Conservation (phyloP, 2,113 vertebrate genomes). For the Psettodes erumei region DNA sequence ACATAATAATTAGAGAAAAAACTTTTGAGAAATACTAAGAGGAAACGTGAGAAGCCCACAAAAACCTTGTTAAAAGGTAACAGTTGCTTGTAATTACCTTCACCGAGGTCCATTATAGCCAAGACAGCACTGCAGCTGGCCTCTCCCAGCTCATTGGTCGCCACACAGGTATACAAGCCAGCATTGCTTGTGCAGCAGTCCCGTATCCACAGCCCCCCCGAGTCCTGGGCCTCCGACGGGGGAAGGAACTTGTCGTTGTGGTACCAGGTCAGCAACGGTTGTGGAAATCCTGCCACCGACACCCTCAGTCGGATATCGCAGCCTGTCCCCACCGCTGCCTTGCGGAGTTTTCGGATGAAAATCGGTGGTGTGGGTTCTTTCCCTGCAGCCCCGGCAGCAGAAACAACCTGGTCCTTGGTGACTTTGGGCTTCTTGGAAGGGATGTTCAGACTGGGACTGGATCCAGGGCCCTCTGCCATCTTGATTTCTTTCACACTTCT, state of each 20-base stretch:
- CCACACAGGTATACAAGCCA: constrained; percentile 90
- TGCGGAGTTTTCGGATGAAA: constrained; percentile 90
- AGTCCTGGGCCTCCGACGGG: constrained; percentile 79
- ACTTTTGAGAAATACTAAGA: background rate
- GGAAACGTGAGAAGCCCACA: background rate
- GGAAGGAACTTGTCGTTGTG: constrained; percentile 83
- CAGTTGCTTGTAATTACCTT: constrained; percentile 70
- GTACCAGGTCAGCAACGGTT: constrained; percentile 90
- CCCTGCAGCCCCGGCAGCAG: background rate
- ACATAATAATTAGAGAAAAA: background rate
- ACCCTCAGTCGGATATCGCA: constrained; percentile 91
- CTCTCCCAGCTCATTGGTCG: constrained; percentile 87
- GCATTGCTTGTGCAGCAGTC: constrained; percentile 87
- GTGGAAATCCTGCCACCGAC: constrained; percentile 85
- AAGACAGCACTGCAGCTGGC: constrained; percentile 87
- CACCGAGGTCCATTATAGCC: constrained; percentile 90
- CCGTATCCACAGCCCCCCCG: constrained; percentile 90
- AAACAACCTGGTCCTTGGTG: constrained; percentile 53
- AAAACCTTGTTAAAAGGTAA: background rate
- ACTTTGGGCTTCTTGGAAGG: constrained; percentile 86
- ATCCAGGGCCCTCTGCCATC: constrained; percentile 64
- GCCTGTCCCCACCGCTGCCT: constrained; percentile 88
- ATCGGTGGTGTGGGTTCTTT: constrained; percentile 68
- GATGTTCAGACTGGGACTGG: constrained; percentile 73
- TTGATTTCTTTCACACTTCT: constrained; percentile 38